A percentile compares a stretch with the other conserved stretches of the same genome.
These are phyloP conservation scores for Chironex yamaguchii DNA, from an alignment of 30 jellyfish, hydroid and myxozoan species.

Conservation along the genomic window DNA sequence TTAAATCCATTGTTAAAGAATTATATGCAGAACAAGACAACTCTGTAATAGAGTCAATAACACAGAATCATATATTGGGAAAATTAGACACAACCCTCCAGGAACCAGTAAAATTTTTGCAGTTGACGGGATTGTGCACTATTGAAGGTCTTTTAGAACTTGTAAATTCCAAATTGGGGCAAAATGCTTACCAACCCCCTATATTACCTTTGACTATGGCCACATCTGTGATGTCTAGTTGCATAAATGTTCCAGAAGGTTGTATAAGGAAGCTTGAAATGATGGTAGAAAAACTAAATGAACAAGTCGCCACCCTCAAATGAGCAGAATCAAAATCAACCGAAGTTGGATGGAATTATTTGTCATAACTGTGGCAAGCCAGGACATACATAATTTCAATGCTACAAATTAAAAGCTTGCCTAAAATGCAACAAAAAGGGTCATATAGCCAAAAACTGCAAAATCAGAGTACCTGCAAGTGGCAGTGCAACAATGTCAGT, in stretches of 20 bases:
- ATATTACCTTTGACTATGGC: neutral
- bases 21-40: neutral
- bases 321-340: neutral
- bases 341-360: neutral
- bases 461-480: too few relatives aligned
- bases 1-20: neutral
- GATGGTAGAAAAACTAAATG: neutral
- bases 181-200: neutral
- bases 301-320: neutral
- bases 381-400: neutral
- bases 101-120: slow-evolving; percentile 29
- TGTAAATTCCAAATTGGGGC: neutral
- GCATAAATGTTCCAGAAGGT: neutral
- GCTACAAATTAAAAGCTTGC: neutral
- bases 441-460: too few relatives aligned
- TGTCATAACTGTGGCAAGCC: neutral
- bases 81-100: neutral
- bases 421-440: too few relatives aligned
- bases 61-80: slow-evolving; percentile 14
- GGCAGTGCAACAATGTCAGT: too few relatives aligned
- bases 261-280: neutral
- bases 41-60: slow-evolving; percentile 4
- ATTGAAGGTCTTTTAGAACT: neutral
- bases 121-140: neutral
- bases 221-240: neutral